Conservation (phyloP, 1,140 invertebrate genomes). For the Sminthurinus signatus region DNA sequence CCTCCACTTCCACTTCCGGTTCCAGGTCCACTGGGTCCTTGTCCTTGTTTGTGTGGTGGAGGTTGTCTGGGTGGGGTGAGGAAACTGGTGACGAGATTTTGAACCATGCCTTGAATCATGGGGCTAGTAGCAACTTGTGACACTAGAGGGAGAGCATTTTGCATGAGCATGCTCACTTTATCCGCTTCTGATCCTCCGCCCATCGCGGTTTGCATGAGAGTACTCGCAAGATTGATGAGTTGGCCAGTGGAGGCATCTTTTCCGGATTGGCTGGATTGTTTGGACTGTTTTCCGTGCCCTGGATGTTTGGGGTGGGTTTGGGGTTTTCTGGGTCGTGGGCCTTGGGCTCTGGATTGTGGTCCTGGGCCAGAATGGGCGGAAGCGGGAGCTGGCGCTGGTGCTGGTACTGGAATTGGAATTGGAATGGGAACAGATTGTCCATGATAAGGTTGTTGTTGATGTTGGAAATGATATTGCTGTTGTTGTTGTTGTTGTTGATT, state of each 20-base stretch:
- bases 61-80: constrained; percentile 31
- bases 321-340: too few relatives aligned
- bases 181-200: constrained; percentile 22
- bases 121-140: constrained; percentile 37
- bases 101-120: constrained; percentile 35
- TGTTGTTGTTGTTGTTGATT: constrained; percentile 1
- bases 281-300: too few relatives aligned
- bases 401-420: too few relatives aligned
- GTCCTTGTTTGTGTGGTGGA: not conserved
- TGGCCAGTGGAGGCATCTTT: constrained; percentile 19
- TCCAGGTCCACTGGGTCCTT: not conserved
- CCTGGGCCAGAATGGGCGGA: too few relatives aligned
- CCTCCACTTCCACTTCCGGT: not conserved
- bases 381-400: too few relatives aligned
- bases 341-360: too few relatives aligned
- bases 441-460: too few relatives aligned
- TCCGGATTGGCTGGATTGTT: not conserved
- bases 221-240: constrained; percentile 34
- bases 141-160: constrained; percentile 36
- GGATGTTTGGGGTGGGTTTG: too few relatives aligned
- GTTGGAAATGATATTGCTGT: too few relatives aligned
- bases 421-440: too few relatives aligned
- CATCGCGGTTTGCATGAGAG: constrained; percentile 28
- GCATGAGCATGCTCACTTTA: constrained; percentile 33
- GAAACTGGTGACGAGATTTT: constrained; percentile 36